phyloP scores from a whole-genome alignment of 2,888 invertebrate species.

The Coleophora flavipennella region DNA sequence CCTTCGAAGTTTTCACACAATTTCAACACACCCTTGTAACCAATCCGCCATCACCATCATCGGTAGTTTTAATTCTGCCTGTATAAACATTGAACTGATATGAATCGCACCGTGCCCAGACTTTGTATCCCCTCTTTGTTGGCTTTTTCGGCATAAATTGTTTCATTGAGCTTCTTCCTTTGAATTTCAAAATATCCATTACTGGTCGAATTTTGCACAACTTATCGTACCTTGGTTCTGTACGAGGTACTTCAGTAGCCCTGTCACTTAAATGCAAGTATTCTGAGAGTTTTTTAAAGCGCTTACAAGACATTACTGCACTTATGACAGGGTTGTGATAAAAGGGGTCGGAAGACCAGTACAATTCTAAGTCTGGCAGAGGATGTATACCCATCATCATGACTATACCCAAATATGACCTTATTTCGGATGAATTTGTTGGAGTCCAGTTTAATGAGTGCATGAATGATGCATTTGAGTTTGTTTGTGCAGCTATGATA shows the following conservation, averaged over 20 bases:
- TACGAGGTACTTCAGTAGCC: constrained; percentile 7
- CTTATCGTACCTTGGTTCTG: constrained; percentile 12
- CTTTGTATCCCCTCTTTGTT: constrained; percentile 15
- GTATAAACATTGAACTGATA: constrained; percentile 19
- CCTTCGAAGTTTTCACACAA: constrained; percentile 12
- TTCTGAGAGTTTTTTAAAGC: constrained; percentile 15
- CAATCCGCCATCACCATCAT: constrained; percentile 21
- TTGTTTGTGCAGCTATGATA: constrained; percentile 1
- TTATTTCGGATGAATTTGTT: constrained; percentile 12
- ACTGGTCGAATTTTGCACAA: constrained; percentile 16
- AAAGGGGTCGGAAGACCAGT: constrained; percentile 18
- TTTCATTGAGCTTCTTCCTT: constrained; percentile 11
- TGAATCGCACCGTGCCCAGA: constrained; percentile 11
- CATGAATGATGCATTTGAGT: constrained; percentile 8
- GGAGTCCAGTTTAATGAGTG: constrained; percentile 13
- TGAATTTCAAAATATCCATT: constrained; percentile 13
- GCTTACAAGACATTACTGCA: constrained; percentile 15
- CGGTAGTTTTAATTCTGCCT: constrained; percentile 15
- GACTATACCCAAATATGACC: constrained; percentile 17
- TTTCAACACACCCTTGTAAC: constrained; percentile 17
- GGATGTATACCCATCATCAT: constrained; percentile 17
- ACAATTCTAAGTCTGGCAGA: constrained; percentile 16
- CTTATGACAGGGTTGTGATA: constrained; percentile 15
- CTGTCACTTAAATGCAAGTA: constrained; percentile 16
- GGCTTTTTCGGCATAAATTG: constrained; percentile 14